Evolutionary conservation across 2,113 vertebrate genomes (phyloP).

Genomic region (Rhineura floridana): DNA sequence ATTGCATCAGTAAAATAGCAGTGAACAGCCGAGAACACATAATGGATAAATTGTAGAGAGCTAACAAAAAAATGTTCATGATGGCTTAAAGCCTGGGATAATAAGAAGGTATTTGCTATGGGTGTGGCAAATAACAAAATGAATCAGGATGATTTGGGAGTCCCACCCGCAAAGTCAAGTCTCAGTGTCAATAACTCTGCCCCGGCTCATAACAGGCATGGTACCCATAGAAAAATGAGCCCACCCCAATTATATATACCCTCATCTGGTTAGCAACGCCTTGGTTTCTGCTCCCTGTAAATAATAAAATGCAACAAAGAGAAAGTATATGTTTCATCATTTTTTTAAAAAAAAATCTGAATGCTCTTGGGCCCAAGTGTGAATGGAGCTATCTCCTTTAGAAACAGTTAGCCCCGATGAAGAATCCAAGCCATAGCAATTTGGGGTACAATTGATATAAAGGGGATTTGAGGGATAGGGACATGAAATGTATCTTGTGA

Average conservation of each 20-base stretch:
- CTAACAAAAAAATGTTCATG: background rate
- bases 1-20: background rate
- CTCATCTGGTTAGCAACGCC: background rate
- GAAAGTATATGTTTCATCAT: background rate
- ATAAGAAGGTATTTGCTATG: background rate
- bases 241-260: background rate
- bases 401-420: no score
- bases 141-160: background rate
- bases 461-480: no score
- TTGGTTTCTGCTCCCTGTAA: background rate
- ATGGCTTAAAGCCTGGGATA: no score
- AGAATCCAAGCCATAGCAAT: no score
- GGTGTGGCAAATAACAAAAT: no score
- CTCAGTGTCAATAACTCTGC: no score
- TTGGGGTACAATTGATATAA: no score
- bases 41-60: background rate
- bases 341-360: no score
- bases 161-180: no score
- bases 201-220: no score
- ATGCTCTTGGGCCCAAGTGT: no score
- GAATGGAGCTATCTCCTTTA: no score
- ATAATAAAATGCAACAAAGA: background rate
- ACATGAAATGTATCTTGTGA: background rate
- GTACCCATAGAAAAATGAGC: background rate
- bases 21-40: background rate